Conservation (phyloP, 2,113 vertebrate genomes). For the Paraplagusia blochii region DNA sequence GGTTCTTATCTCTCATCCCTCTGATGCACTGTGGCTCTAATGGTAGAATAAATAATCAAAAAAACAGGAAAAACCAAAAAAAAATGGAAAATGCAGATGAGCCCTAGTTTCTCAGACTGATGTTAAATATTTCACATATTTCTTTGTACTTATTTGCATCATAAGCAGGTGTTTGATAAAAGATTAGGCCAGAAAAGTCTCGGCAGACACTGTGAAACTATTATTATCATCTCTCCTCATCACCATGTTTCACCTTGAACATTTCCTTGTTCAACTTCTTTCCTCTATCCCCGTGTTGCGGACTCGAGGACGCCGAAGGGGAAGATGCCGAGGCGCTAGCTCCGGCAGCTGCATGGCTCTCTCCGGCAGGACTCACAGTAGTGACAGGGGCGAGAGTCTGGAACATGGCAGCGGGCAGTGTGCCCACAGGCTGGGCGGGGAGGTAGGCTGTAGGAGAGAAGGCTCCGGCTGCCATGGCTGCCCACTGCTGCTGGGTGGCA, state of each 20-base stretch:
- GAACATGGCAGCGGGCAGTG: conserved; percentile 96
- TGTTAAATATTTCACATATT: not conserved
- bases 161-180: not conserved
- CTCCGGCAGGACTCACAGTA: conserved; percentile 78
- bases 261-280: conserved; percentile 93
- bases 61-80: no score
- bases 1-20: not conserved
- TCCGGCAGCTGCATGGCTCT: conserved; percentile 79
- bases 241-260: conserved; percentile 78
- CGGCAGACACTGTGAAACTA: not conserved
- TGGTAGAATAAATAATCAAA: not conserved
- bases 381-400: conserved; percentile 87
- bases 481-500: conserved; percentile 95
- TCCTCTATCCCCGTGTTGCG: conserved; percentile 82
- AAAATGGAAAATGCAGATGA: no score
- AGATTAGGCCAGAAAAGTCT: not conserved
- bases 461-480: conserved; percentile 88
- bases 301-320: conserved; percentile 84
- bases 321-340: conserved; percentile 84
- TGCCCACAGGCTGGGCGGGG: conserved; percentile 93
- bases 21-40: not conserved
- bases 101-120: not conserved
- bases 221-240: not conserved
- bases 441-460: conserved; percentile 96
- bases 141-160: not conserved